Percentiles rank a stretch among this genome's conserved stretches.
Conservation (phyloP, 2,888 invertebrate species). For the Loripinus fragilis region DNA sequence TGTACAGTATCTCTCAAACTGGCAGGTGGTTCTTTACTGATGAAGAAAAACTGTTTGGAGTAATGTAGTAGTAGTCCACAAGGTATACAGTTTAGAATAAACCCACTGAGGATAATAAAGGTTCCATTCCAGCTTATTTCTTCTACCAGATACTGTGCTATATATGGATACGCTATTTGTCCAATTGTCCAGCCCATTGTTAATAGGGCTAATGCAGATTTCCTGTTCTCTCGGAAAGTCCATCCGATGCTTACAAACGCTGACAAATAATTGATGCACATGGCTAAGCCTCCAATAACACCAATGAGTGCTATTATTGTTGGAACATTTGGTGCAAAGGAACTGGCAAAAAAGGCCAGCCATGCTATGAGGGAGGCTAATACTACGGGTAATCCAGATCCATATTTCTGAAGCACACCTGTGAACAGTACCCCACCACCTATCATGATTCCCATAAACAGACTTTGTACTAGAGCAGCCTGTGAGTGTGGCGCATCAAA, state of each 20-base stretch:
- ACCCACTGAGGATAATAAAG: slow-evolving; percentile 33
- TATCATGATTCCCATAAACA: slow-evolving; percentile 32
- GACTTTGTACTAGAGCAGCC: slow-evolving; percentile 41
- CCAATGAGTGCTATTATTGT: slow-evolving; percentile 37
- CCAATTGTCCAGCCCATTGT: slow-evolving; percentile 40
- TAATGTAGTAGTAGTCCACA: slow-evolving; percentile 37
- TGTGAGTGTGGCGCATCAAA: slow-evolving; percentile 29
- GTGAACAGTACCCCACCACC: slow-evolving; percentile 39
- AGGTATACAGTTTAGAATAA: slow-evolving; percentile 35
- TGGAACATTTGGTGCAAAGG: slow-evolving; percentile 38
- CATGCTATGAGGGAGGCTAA: slow-evolving; percentile 17
- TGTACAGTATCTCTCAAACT: neutral
- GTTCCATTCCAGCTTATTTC: slow-evolving; percentile 28
- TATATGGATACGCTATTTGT: slow-evolving; percentile 29
- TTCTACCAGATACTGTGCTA: slow-evolving; percentile 25
- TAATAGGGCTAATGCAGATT: slow-evolving; percentile 27
- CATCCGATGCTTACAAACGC: slow-evolving; percentile 33
- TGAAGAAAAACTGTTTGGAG: slow-evolving; percentile 8
- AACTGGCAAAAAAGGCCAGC: slow-evolving; percentile 24
- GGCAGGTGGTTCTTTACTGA: neutral
- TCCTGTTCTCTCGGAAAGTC: slow-evolving; percentile 30
- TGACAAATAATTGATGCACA: slow-evolving; percentile 33
- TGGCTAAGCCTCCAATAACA: slow-evolving; percentile 27
- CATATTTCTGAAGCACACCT: slow-evolving; percentile 18
- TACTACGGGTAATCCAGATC: slow-evolving; percentile 30